Evolutionary conservation across 2,888 invertebrate genomes (phyloP).

Genomic region (Cataglyphis altisquamis): DNA sequence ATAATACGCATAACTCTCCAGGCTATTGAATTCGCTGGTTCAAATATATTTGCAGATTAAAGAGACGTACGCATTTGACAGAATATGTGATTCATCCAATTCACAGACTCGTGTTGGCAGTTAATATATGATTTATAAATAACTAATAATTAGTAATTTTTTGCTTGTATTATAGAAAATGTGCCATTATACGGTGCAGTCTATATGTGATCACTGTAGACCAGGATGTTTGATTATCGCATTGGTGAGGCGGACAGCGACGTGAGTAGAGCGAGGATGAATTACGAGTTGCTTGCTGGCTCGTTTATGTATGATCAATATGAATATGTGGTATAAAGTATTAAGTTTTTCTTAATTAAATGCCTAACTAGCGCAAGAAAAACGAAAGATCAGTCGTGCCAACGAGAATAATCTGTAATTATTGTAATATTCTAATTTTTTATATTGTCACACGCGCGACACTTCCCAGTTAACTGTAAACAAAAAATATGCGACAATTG

Average conservation of each 20-base stretch:
- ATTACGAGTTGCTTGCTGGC: constrained; percentile 43
- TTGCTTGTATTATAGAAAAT: constrained; percentile 60
- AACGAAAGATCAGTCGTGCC: constrained; percentile 66
- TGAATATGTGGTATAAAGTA: constrained; percentile 45
- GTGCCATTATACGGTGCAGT: constrained; percentile 51
- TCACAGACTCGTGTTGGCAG: constrained; percentile 75
- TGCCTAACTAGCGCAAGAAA: constrained; percentile 57
- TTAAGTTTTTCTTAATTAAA: constrained; percentile 65
- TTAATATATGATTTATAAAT: constrained; percentile 63
- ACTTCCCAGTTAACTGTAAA: constrained; percentile 14
- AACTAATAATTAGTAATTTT: constrained; percentile 46
- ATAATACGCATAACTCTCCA: constrained; percentile 67
- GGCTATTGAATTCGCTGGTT: constrained; percentile 74
- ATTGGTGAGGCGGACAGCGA: constrained; percentile 1
- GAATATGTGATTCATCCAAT: constrained; percentile 65
- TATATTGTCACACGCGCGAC: constrained; percentile 44
- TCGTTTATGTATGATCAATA: constrained; percentile 40
- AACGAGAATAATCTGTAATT: constrained; percentile 61
- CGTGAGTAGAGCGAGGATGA: constrained; percentile 35
- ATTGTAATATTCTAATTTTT: constrained; percentile 60
- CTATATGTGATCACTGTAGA: constrained; percentile 46
- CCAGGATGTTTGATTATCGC: constrained; percentile 16
- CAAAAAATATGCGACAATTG: neutral
- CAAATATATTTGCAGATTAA: constrained; percentile 69
- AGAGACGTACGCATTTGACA: constrained; percentile 26